A percentile compares a stretch with the other conserved stretches of the same genome.
Conservation (phyloP, 2,888 invertebrate species). For the Platycheirus rosarum region DNA sequence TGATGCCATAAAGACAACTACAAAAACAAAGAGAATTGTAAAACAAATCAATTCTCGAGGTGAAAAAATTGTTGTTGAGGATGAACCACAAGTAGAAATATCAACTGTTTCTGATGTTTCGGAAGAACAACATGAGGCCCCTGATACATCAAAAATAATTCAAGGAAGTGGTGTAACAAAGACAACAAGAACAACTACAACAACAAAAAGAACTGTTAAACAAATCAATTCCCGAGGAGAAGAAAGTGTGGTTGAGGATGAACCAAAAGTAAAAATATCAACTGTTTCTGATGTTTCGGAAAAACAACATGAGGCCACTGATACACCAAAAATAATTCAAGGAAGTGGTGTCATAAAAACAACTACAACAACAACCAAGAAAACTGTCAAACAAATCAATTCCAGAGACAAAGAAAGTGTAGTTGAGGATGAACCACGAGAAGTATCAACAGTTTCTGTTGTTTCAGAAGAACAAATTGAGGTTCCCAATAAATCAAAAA, state of each 20-base stretch:
- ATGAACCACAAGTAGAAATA: constrained; percentile 63
- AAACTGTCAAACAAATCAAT: neutral
- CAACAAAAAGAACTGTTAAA: constrained; percentile 75
- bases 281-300: neutral
- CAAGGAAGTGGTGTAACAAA: constrained; percentile 77
- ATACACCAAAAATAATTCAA: too few relatives aligned
- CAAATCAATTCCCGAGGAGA: neutral
- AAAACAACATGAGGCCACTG: too few relatives aligned
- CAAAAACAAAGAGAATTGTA: constrained; percentile 79
- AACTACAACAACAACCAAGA: too few relatives aligned
- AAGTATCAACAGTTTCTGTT: too few relatives aligned
- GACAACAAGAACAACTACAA: constrained; percentile 79
- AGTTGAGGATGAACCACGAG: constrained; percentile 63
- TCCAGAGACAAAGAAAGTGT: constrained; percentile 76
- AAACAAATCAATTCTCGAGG: constrained; percentile 74
- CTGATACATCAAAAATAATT: neutral
- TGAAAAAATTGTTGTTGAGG: constrained; percentile 76
- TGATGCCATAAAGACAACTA: constrained; percentile 80
- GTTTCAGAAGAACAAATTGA: neutral
- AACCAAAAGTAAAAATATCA: neutral
- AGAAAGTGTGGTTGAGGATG: neutral
- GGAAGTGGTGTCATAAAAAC: too few relatives aligned
- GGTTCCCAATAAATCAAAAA: neutral
- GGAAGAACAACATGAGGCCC: neutral
- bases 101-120: constrained; percentile 4